Conservation (phyloP, 2,888 invertebrate genomes). For the Amiota communis region DNA sequence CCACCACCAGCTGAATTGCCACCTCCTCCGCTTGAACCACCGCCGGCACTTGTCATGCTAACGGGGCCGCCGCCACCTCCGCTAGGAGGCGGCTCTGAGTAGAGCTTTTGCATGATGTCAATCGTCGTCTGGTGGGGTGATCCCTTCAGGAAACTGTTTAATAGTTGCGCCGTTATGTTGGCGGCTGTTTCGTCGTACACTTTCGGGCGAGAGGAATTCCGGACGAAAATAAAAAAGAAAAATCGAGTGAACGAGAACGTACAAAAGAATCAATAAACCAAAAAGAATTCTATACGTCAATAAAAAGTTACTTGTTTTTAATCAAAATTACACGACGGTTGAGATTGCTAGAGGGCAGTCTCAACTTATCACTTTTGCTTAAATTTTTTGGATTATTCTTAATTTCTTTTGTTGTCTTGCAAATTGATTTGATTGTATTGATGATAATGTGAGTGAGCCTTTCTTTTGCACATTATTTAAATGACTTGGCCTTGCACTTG, state of each 20-base stretch:
- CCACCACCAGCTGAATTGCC: conserved; percentile 55
- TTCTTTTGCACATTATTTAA: conserved; percentile 12
- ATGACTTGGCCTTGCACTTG: conserved; percentile 37
- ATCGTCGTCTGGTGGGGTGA: conserved; percentile 72
- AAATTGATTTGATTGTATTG: neutral
- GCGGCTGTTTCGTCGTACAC: conserved; percentile 51
- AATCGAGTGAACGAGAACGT: conserved; percentile 38
- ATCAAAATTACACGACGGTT: too few relatives aligned
- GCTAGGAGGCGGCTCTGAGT: conserved; percentile 71
- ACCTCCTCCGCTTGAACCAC: conserved; percentile 46
- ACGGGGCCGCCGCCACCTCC: conserved; percentile 54
- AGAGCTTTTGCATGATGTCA: conserved; percentile 73
- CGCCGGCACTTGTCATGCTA: conserved; percentile 75
- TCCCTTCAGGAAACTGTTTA: conserved; percentile 70
- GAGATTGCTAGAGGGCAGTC: too few relatives aligned
- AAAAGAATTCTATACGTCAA: too few relatives aligned
- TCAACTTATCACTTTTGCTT: neutral
- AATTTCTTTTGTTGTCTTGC: conserved; percentile 53
- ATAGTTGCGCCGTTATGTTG: conserved; percentile 72
- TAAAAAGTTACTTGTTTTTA: too few relatives aligned
- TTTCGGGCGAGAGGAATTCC: conserved; percentile 24
- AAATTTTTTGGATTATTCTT: conserved; percentile 22
- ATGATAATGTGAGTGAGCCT: too few relatives aligned
- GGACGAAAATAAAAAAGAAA: conserved; percentile 21
- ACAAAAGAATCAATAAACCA: conserved; percentile 28